These are phyloP conservation scores for Uropsilus gracilis DNA, from an alignment of 2,113 vertebrate species.

Conservation along the genomic window DNA sequence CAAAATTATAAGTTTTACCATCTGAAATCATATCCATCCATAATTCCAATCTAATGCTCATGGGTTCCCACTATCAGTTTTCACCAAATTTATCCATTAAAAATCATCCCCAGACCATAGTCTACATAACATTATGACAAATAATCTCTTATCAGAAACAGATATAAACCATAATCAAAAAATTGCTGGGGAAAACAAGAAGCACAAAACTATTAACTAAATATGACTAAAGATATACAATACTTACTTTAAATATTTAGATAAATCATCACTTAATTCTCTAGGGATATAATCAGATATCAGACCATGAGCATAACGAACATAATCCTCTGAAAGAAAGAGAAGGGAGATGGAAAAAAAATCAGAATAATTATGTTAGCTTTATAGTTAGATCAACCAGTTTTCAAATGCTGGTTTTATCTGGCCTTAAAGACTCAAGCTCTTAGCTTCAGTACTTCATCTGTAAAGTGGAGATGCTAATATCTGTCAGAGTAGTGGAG, in stretches of 20 bases:
- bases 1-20: conserved; percentile 20
- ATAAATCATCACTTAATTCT: conserved; percentile 92
- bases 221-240: neutral
- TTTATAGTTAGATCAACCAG: conserved; percentile 16
- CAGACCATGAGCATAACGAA: conserved; percentile 94
- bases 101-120: neutral
- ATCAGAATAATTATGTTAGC: neutral
- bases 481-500: neutral
- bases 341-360: conserved; percentile 8
- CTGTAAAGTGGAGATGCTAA: neutral
- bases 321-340: conserved; percentile 89
- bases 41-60: neutral
- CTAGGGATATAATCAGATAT: conserved; percentile 95
- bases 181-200: neutral
- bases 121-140: neutral
- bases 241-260: conserved; percentile 91
- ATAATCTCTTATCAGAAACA: conserved; percentile 12
- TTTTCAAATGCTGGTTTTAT: neutral
- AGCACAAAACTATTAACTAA: neutral
- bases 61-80: neutral
- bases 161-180: neutral
- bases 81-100: neutral
- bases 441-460: neutral
- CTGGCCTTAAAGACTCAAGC: neutral
- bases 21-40: conserved; percentile 3